Conservation (phyloP, 2,797 vertebrate species). For the Perodicticus potto region DNA sequence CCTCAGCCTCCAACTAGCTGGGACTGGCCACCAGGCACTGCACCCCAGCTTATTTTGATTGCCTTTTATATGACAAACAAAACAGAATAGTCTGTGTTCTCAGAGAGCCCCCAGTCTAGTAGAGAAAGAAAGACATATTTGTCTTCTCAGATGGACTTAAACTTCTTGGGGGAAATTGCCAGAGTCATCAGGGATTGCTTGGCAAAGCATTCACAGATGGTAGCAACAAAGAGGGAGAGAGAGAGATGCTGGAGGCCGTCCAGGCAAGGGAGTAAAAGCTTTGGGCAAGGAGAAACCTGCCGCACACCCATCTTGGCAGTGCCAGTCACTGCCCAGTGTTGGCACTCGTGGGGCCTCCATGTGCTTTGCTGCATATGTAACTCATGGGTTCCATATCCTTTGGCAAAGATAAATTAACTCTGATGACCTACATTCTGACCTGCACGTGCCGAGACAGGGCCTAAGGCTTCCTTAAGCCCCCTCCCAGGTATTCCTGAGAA, state of each 20-base stretch:
- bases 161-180: background rate
- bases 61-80: background rate
- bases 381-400: background rate
- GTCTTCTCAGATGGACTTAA: slow-evolving; percentile 21
- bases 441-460: background rate
- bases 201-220: background rate
- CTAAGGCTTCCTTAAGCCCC: background rate
- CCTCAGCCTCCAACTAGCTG: background rate
- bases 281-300: background rate
- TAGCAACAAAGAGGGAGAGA: background rate
- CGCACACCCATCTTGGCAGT: fast-evolving
- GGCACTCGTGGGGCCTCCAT: background rate
- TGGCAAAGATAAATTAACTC: background rate
- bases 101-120: background rate
- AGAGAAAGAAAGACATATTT: background rate
- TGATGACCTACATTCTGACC: background rate
- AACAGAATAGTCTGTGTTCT: background rate
- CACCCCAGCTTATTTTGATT: background rate
- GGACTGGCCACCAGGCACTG: background rate
- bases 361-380: background rate
- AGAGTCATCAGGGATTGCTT: background rate
- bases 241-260: background rate
- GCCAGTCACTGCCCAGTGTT: background rate
- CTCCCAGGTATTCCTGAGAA: background rate
- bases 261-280: background rate